Evolutionary conservation across 1,140 invertebrate genomes (phyloP).

Genomic region (Pseudomyrmex flavicornis): DNA sequence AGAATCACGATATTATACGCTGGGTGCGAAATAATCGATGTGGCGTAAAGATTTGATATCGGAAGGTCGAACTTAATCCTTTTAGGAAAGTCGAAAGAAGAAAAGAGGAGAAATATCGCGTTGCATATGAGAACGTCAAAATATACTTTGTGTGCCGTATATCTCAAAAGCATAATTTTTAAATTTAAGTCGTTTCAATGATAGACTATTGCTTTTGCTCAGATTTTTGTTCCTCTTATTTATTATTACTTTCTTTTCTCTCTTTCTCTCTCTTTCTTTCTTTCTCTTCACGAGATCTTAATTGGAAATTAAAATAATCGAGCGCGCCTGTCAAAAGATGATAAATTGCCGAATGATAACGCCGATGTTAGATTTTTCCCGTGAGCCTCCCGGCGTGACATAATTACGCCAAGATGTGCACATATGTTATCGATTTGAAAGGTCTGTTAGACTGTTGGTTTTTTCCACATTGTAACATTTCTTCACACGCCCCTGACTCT

Average conservation of each 20-base stretch:
- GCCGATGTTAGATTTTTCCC: background rate
- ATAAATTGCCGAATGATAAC: constrained; percentile 28
- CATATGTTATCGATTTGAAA: background rate
- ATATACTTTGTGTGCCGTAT: background rate
- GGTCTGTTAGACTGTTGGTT: background rate
- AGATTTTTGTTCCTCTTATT: too few species aligned
- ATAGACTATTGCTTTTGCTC: background rate
- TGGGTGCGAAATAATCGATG: background rate
- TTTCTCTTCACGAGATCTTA: background rate
- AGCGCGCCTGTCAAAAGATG: background rate
- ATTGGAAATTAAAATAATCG: constrained; percentile 1
- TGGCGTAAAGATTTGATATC: too few species aligned
- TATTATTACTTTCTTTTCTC: background rate
- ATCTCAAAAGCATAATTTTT: background rate
- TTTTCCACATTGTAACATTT: background rate
- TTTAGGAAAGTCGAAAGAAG: background rate
- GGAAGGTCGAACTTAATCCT: background rate
- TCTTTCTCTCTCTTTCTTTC: background rate
- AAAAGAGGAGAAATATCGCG: background rate
- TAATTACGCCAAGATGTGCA: background rate
- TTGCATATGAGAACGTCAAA: background rate
- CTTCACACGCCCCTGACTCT: background rate
- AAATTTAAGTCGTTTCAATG: background rate
- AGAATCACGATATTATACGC: constrained; percentile 26
- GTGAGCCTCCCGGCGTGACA: background rate